These are phyloP conservation scores for Gymnoscopelus microlampas DNA, from an alignment of 2,797 vertebrate species.

Conservation along the genomic window DNA sequence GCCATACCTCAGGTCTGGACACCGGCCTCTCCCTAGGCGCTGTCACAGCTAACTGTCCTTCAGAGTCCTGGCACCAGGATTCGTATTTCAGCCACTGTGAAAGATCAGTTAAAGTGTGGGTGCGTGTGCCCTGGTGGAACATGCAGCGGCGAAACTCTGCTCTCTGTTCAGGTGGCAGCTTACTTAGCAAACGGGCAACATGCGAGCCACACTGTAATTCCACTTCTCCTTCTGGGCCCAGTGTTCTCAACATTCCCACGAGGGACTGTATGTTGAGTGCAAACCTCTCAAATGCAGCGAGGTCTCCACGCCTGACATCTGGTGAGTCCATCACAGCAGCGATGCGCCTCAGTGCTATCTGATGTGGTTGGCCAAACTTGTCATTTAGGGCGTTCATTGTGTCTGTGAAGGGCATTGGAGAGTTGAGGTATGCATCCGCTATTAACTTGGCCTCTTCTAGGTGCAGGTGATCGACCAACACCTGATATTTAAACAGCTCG, in stretches of 20 bases:
- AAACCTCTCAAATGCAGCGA: too few species aligned
- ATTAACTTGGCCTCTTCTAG: constrained; percentile 1
- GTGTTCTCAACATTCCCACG: too few species aligned
- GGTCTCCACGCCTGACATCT: too few species aligned
- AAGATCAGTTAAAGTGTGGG: too few species aligned
- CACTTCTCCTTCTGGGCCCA: too few species aligned
- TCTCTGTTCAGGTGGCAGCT: background rate
- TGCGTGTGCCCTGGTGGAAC: too few species aligned
- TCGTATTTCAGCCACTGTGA: background rate
- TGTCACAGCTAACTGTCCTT: background rate
- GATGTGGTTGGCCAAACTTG: background rate
- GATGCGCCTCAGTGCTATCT: background rate
- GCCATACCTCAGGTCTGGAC: background rate
- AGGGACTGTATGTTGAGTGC: too few species aligned
- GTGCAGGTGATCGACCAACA: constrained; percentile 3
- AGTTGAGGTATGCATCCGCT: constrained; percentile 3
- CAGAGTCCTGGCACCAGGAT: background rate
- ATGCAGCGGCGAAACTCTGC: background rate
- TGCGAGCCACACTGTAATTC: background rate
- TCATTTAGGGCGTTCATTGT: background rate
- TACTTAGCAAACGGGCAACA: background rate
- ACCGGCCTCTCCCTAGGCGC: background rate
- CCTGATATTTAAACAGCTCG: background rate
- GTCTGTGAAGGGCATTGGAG: background rate
- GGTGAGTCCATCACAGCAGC: constrained; percentile 2